Conservation (phyloP, 1,140 invertebrate species). For the Oryctes rhinoceros region DNA sequence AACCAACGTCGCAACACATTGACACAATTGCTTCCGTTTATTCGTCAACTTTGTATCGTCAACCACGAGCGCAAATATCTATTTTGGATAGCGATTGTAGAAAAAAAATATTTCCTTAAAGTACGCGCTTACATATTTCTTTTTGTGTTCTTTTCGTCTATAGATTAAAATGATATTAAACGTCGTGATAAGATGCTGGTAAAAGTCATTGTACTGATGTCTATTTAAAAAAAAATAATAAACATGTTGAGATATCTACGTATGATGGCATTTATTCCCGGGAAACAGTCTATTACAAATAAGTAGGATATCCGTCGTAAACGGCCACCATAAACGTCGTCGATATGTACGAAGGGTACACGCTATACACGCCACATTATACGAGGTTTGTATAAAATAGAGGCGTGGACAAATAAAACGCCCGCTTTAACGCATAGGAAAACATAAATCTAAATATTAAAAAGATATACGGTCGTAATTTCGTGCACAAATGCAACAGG, state of each 20-base stretch:
- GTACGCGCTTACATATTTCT: background rate
- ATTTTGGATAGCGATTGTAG: too few relatives aligned
- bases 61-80: too few relatives aligned
- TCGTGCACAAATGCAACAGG: background rate
- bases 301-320: slow-evolving; percentile 59
- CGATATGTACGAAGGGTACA: slow-evolving; percentile 27
- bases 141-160: background rate
- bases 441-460: slow-evolving; percentile 30
- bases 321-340: slow-evolving; percentile 44
- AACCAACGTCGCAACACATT: too few relatives aligned
- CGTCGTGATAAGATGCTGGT: slow-evolving; percentile 24
- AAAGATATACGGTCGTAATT: background rate
- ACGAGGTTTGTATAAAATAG: slow-evolving; percentile 3
- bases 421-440: background rate
- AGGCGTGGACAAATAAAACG: background rate
- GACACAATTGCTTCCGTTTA: too few relatives aligned
- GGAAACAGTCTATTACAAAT: slow-evolving; percentile 59
- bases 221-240: slow-evolving; percentile 35
- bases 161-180: background rate
- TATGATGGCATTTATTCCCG: slow-evolving; percentile 55
- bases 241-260: slow-evolving; percentile 46
- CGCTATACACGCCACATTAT: background rate
- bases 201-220: slow-evolving; percentile 41
- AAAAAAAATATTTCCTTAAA: too few relatives aligned
- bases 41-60: too few relatives aligned